Conservation (phyloP, 2,888 invertebrate species). For the Trichogramma dendrolimi region DNA sequence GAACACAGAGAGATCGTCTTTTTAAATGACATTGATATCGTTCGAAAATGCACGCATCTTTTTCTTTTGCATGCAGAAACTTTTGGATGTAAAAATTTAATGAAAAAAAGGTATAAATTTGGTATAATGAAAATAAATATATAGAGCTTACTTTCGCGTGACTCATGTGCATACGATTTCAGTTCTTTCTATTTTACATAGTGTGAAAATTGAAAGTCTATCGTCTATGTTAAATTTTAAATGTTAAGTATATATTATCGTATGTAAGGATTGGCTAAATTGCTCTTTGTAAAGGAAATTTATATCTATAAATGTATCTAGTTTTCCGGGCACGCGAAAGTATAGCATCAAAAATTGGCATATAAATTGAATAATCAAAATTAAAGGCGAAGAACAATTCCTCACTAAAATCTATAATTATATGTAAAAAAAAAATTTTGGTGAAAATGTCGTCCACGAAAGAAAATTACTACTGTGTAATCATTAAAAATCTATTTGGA, state of each 20-base stretch:
- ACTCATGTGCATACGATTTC: slow-evolving; percentile 8
- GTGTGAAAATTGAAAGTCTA: slow-evolving; percentile 12
- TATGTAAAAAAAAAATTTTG: slow-evolving; percentile 26
- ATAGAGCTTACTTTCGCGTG: slow-evolving; percentile 9
- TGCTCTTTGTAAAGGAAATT: background rate
- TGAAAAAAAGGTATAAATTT: slow-evolving; percentile 6
- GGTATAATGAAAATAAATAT: background rate
- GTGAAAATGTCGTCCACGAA: slow-evolving; percentile 28
- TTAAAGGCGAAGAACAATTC: slow-evolving; percentile 39
- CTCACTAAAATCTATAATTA: slow-evolving; percentile 37
- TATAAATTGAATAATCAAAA: background rate
- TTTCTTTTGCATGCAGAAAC: slow-evolving; percentile 32
- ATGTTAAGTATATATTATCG: slow-evolving; percentile 6
- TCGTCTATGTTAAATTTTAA: background rate
- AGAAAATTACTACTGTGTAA: slow-evolving; percentile 42
- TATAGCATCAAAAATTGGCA: background rate
- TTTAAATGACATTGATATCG: slow-evolving; percentile 15
- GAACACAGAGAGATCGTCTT: slow-evolving; percentile 29
- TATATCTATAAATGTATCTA: background rate
- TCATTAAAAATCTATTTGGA: slow-evolving; percentile 47
- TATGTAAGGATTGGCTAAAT: slow-evolving; percentile 8
- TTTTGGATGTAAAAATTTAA: slow-evolving; percentile 10
- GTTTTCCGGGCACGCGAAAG: background rate
- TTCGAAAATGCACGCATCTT: slow-evolving; percentile 34
- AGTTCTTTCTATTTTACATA: slow-evolving; percentile 11